Evolutionary conservation across 2,888 invertebrate species (phyloP).

Genomic region (Allygus modestus): DNA sequence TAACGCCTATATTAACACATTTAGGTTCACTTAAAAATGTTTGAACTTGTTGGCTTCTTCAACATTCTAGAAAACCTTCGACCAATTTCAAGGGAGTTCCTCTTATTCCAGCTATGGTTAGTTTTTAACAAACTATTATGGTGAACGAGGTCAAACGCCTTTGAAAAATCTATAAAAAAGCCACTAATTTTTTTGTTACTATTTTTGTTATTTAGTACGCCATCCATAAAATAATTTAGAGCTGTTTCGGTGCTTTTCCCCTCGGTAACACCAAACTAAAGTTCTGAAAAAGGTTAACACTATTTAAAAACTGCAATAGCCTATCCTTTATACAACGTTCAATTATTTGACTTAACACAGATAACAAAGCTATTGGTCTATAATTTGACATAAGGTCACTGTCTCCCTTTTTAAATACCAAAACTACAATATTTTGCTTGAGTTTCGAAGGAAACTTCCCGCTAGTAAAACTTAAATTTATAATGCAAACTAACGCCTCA

Average conservation of each 20-base stretch:
- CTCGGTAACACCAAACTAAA: background rate
- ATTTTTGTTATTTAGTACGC: background rate
- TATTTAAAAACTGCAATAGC: background rate
- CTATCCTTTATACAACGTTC: background rate
- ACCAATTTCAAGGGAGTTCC: no score
- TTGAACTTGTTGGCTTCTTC: no score
- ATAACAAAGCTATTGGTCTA: no score
- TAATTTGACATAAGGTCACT: background rate
- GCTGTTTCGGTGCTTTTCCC: background rate
- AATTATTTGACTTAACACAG: background rate
- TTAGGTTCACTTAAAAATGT: no score
- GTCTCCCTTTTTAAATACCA: background rate
- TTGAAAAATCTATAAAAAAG: background rate
- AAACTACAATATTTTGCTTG: background rate
- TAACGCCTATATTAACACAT: background rate
- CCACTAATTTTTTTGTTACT: background rate
- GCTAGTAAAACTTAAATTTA: background rate
- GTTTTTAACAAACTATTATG: background rate
- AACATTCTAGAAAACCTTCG: no score
- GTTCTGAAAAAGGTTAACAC: background rate
- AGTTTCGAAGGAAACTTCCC: background rate
- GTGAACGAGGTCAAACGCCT: background rate
- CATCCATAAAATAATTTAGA: background rate
- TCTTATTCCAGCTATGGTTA: background rate
- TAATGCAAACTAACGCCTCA: background rate